Evolutionary conservation across 2,113 vertebrate species (phyloP).

Genomic region (Sapayoa aenigma): DNA sequence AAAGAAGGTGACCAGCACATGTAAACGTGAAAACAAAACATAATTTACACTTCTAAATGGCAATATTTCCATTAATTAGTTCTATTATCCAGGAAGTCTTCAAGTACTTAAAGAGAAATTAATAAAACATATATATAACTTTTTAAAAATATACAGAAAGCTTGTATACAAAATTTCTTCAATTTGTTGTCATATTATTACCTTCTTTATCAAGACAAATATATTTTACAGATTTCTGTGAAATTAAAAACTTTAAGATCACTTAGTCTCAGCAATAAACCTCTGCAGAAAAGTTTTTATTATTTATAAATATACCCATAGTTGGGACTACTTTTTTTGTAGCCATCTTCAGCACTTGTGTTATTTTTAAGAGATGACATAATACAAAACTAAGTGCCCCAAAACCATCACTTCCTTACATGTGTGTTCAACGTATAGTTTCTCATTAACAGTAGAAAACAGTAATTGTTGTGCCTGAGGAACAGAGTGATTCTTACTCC

Average conservation of each 20-base stretch:
- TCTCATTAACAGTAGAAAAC: not conserved
- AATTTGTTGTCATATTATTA: not conserved
- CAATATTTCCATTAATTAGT: not conserved
- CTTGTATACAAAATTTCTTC: not conserved
- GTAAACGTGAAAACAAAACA: fast-evolving
- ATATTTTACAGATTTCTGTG: not conserved
- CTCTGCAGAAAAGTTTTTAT: not conserved
- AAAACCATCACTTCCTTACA: not conserved
- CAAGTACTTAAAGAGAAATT: not conserved
- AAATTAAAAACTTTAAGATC: not conserved
- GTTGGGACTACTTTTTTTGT: not conserved
- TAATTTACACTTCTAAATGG: not conserved
- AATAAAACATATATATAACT: not conserved
- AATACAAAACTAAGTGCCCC: not conserved
- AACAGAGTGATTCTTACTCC: not conserved
- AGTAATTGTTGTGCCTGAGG: not conserved
- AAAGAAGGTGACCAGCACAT: not conserved
- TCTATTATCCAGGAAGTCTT: not conserved
- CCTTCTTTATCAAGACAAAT: not conserved
- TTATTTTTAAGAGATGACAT: not conserved
- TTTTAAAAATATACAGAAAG: not conserved
- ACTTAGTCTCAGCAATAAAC: not conserved
- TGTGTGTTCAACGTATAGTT: not conserved
- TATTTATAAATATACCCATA: not conserved
- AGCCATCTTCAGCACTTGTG: not conserved